phyloP scores from a whole-genome alignment of 2,888 invertebrate species.

The Oscheius onirici region DNA sequence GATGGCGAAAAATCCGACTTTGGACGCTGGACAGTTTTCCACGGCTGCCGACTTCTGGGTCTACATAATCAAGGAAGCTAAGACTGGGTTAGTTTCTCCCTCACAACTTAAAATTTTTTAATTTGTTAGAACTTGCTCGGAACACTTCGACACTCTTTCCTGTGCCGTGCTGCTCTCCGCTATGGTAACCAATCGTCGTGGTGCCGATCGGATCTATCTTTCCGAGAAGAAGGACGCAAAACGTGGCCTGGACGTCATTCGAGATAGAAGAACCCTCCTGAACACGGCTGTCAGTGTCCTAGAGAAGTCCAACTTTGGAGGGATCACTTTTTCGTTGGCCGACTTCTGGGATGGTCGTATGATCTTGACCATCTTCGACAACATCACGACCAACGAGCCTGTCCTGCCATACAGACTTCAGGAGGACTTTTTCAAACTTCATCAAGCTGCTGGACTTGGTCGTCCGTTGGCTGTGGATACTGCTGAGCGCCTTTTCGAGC shows the following conservation, averaged over 20 bases:
- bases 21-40: conserved; percentile 40
- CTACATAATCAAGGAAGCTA: conserved; percentile 53
- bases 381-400: conserved; percentile 45
- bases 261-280: conserved; percentile 54
- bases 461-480: conserved; percentile 64
- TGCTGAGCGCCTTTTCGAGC: conserved; percentile 62
- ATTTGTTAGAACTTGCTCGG: conserved; percentile 35
- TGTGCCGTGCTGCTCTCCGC: conserved; percentile 64
- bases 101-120: not conserved
- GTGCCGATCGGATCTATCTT: conserved; percentile 49
- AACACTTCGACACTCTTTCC: conserved; percentile 62
- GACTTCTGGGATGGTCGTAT: conserved; percentile 70
- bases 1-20: conserved; percentile 36
- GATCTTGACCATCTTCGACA: conserved; percentile 60
- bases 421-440: conserved; percentile 64
- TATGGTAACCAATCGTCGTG: conserved; percentile 56
- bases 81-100: conserved; percentile 26
- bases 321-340: conserved; percentile 12
- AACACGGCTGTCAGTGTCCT: conserved; percentile 49
- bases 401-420: conserved; percentile 65
- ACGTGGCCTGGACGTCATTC: conserved; percentile 51
- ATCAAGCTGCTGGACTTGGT: conserved; percentile 57
- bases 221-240: conserved; percentile 45
- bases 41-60: conserved; percentile 59
- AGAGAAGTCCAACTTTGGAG: conserved; percentile 44